These are phyloP conservation scores for Hydractinia symbiolongicarpus DNA, from an alignment of 30 jellyfish, hydroid and myxozoan species.

Conservation along the genomic window DNA sequence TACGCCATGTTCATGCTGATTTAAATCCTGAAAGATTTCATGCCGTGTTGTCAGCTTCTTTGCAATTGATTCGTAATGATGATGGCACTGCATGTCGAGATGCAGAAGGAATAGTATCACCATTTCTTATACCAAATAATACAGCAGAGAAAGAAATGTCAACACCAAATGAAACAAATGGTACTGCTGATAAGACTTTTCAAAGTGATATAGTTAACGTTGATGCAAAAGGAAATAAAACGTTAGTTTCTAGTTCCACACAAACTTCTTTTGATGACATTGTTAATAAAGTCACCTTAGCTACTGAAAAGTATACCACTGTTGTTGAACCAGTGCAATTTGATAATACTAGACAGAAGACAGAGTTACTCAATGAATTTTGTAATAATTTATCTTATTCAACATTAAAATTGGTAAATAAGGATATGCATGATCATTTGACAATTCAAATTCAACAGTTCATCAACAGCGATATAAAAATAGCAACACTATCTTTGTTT, in stretches of 20 bases:
- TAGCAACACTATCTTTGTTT: neutral
- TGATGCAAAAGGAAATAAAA: neutral
- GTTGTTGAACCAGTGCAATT: no score
- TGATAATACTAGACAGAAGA: neutral
- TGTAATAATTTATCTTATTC: neutral
- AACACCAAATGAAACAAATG: neutral
- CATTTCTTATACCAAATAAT: neutral
- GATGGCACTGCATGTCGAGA: neutral
- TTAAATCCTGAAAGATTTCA: constrained; percentile 9
- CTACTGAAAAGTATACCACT: no score
- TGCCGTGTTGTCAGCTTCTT: constrained; percentile 20
- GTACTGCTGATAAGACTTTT: neutral
- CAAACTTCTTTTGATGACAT: neutral
- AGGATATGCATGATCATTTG: neutral
- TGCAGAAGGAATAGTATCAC: neutral
- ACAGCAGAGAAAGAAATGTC: constrained; percentile 1
- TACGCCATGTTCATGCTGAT: constrained; percentile 25
- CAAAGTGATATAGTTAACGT: neutral
- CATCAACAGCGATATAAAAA: neutral
- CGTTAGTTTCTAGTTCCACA: neutral
- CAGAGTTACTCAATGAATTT: neutral
- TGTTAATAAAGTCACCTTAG: no score
- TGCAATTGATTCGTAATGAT: neutral
- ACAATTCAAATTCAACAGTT: neutral
- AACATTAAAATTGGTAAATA: neutral